These are phyloP conservation scores for Alethe diademata DNA, from an alignment of 2,113 vertebrate genomes.

Conservation along the genomic window DNA sequence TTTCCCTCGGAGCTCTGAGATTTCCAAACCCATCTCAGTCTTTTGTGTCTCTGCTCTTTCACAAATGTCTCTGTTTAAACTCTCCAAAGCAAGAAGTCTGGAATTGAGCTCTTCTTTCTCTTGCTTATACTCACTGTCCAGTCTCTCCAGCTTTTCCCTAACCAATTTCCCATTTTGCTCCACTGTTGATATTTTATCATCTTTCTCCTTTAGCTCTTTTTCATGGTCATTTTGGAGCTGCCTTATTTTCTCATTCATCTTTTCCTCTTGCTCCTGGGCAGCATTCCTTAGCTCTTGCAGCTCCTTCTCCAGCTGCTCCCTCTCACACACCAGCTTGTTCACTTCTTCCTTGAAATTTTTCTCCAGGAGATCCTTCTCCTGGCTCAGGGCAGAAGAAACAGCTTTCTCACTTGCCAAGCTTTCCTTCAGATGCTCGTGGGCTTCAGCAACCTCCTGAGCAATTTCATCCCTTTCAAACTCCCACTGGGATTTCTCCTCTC, in stretches of 20 bases:
- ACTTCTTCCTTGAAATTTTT: conserved; percentile 70
- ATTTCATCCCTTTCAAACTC: conserved; percentile 78
- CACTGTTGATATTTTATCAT: conserved; percentile 36
- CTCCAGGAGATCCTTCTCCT: conserved; percentile 75
- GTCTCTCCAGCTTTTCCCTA: conserved; percentile 68
- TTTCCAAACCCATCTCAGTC: conserved; percentile 69
- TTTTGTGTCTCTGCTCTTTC: conserved; percentile 68
- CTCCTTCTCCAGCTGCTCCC: conserved; percentile 76
- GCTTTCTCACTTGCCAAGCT: conserved; percentile 68
- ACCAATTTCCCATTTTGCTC: conserved; percentile 58
- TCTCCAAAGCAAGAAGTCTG: conserved; percentile 65
- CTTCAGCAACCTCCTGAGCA: conserved; percentile 67
- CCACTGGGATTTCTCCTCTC: conserved; percentile 79
- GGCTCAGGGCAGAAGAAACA: conserved; percentile 42
- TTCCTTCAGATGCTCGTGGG: conserved; percentile 63
- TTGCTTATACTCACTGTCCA: conserved; percentile 67
- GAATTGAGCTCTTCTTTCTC: conserved; percentile 74
- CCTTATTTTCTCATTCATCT: conserved; percentile 69
- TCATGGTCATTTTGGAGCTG: conserved; percentile 71
- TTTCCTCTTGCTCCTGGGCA: conserved; percentile 73
- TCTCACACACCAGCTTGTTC: conserved; percentile 70
- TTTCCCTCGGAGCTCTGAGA: conserved; percentile 65
- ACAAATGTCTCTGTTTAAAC: conserved; percentile 44
- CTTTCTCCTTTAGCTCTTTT: conserved; percentile 67
- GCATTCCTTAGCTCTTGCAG: conserved; percentile 53